A percentile compares a stretch with the other conserved stretches of the same genome.
Evolutionary conservation across 2,113 vertebrate genomes (phyloP).

Genomic region (Mobula hypostoma): DNA sequence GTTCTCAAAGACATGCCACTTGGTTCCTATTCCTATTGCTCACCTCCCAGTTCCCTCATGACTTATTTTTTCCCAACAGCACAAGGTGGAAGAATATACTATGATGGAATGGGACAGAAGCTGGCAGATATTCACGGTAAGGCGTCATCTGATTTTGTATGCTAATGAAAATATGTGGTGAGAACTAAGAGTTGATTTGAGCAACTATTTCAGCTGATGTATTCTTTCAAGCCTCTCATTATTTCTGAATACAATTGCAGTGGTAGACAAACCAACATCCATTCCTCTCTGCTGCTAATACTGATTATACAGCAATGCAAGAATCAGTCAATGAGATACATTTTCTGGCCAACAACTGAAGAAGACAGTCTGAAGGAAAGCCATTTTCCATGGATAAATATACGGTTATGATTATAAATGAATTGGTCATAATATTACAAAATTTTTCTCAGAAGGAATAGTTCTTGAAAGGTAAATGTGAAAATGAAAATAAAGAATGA

Average conservation of each 20-base stretch:
- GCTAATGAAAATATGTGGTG: conserved; percentile 40
- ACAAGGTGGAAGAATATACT: conserved; percentile 88
- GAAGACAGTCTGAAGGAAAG: background rate
- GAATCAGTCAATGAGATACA: background rate
- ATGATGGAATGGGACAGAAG: conserved; percentile 90
- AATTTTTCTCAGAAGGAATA: background rate
- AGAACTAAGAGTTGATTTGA: conserved; percentile 47
- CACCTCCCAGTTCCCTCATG: conserved; percentile 81
- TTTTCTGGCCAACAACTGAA: background rate
- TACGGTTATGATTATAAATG: background rate
- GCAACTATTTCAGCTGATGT: conserved; percentile 37
- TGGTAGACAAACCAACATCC: background rate
- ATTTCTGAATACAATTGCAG: background rate
- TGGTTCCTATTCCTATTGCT: conserved; percentile 85
- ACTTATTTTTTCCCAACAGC: conserved; percentile 95
- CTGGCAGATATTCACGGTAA: conserved; percentile 87
- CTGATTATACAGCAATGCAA: background rate
- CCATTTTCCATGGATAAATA: background rate
- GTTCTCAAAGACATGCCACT: conserved; percentile 81
- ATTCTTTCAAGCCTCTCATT: background rate
- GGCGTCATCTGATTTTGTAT: background rate
- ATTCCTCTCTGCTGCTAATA: background rate
- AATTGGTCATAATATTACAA: background rate
- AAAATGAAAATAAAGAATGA: background rate
- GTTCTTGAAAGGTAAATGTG: background rate